Base-by-base conservation (phyloP, 1,140 invertebrate genomes). In the Parasteatoda tepidariorum region DNA sequence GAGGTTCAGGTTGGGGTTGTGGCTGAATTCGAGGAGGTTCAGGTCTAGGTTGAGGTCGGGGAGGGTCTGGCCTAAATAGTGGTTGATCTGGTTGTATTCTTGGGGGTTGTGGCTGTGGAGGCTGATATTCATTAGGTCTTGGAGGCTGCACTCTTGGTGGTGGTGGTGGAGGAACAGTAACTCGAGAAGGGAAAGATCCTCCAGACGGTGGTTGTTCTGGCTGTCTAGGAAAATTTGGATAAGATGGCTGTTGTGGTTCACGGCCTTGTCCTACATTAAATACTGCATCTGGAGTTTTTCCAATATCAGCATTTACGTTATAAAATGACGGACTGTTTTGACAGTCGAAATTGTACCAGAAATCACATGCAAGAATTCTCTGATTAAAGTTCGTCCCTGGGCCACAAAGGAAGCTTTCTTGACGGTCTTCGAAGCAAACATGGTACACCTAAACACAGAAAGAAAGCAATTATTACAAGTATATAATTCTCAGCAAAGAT, bases 341-440 rank as follows among this genome's bases (percentile, higher is more conserved):
- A 38, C 86, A 87, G 22, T 85, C 78, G 55, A 87, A 86, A 22
- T 84, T 82, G 41, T 85, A 84, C 84, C 86, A 86, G 31, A 85
- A 86, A 62, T 87, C 86, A 67, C 86, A 87, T 57, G 84, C 83
- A 3, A 86, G 54, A 33, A 86, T 87, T 34, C 83, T 84, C 89
- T 94, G 94, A 89, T 95, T 96, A 90, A 96, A 97, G 67, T 95
- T 93, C 0, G 95, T 97, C 18, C 94, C 94, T 87, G 95, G 94
- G n/a, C 94, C 94, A 86, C 95, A 97, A 0, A 96, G 90, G 90
- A 97, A 97, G 66, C 94, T 95, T 89, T 93, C 95, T 86, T 93
- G 92, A 59, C 93, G 91, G 73, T 94, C 94, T 48, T 91, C 92
- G 1, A 94, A 87, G 38, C 85, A 87, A 24, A 87, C 79, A 62